Evolutionary conservation across 2,797 vertebrate genomes (phyloP).

Genomic region (Rhadinocentrus ornatus): DNA sequence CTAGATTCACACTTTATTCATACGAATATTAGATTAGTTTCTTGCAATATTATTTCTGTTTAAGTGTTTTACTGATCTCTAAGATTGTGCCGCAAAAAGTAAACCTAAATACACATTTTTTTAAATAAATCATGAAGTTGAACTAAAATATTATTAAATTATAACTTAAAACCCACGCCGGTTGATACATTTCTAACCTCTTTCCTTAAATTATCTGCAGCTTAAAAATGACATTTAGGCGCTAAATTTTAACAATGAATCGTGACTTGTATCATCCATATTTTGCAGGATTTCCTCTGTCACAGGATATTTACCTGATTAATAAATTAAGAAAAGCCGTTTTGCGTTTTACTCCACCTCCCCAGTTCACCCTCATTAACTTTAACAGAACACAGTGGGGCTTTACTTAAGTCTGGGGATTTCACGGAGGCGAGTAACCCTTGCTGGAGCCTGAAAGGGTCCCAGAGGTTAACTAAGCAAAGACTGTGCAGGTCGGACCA

Average conservation of each 20-base stretch:
- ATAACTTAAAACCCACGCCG: background rate
- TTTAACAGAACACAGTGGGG: constrained; percentile 60
- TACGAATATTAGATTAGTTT: background rate
- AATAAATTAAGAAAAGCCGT: constrained; percentile 33
- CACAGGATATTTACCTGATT: constrained; percentile 29
- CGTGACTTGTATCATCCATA: background rate
- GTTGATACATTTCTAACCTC: fast-evolving
- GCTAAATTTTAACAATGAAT: background rate
- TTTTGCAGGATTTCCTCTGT: background rate
- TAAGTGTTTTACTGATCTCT: background rate
- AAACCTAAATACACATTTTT: background rate
- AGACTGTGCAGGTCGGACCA: constrained; percentile 91
- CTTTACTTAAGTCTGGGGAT: constrained; percentile 70
- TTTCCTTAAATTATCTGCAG: background rate
- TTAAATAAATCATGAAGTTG: background rate
- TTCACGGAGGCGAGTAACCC: constrained; percentile 70
- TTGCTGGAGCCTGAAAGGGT: constrained; percentile 87
- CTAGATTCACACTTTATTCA: background rate
- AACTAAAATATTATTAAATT: background rate
- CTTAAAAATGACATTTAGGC: background rate
- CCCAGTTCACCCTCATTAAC: constrained; percentile 54
- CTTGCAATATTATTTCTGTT: background rate
- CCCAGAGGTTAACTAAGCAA: constrained; percentile 94
- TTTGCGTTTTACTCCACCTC: constrained; percentile 26
- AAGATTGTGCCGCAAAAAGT: background rate